Percentiles rank a stretch among this genome's conserved stretches.
Evolutionary conservation across 2,888 invertebrate species (phyloP).

Genomic region (Hypomecis punctinalis): DNA sequence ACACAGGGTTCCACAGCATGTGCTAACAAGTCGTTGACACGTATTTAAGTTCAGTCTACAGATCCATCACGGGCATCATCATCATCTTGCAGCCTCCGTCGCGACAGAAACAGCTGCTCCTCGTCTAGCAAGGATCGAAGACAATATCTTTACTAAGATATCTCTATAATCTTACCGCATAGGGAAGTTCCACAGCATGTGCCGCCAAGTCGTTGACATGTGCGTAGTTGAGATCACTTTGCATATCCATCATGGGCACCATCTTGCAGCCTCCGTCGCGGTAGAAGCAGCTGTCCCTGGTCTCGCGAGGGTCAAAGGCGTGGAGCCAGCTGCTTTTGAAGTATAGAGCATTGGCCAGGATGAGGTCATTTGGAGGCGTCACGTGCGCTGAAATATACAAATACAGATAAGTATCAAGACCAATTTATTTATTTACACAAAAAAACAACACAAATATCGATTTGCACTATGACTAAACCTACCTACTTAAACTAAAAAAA

Average conservation of each 20-base stretch:
- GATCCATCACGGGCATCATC: too few relatives aligned
- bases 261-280: slow-evolving; percentile 71
- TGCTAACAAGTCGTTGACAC: too few relatives aligned
- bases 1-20: too few relatives aligned
- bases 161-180: slow-evolving; percentile 77
- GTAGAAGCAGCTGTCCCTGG: slow-evolving; percentile 83
- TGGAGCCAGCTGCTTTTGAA: slow-evolving; percentile 88
- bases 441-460: too few relatives aligned
- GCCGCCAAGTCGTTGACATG: slow-evolving; percentile 84
- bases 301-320: slow-evolving; percentile 81
- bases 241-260: slow-evolving; percentile 86
- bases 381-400: slow-evolving; percentile 73
- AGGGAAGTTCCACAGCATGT: slow-evolving; percentile 87
- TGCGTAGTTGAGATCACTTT: slow-evolving; percentile 84
- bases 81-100: too few relatives aligned
- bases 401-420: not conserved
- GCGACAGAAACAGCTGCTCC: too few relatives aligned
- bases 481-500: too few relatives aligned
- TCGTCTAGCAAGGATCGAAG: too few relatives aligned
- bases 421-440: too few relatives aligned
- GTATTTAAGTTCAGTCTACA: too few relatives aligned
- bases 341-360: slow-evolving; percentile 87
- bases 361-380: slow-evolving; percentile 74
- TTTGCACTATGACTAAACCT: too few relatives aligned
- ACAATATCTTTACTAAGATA: too few relatives aligned